Evolutionary conservation across 2,888 invertebrate species (phyloP), one percentile per base, ranked within the genome.

Genomic region (Synanthedon andrenaeformis): DNA sequence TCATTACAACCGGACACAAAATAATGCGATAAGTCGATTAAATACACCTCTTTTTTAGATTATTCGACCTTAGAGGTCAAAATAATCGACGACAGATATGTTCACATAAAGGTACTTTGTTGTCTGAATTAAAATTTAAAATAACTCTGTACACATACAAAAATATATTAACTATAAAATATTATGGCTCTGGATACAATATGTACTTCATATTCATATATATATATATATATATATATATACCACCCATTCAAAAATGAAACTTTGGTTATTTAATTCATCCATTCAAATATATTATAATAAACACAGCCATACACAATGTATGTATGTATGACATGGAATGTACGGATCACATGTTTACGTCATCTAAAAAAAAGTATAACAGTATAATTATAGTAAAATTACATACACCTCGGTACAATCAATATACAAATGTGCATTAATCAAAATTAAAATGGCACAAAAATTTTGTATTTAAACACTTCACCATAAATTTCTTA

Each of bases 131-230:
- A 71, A 74, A 63, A 65, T 63, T 66, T 68, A 70, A 70, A 70
- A 63, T 69, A 71, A 75, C 66, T 79, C 77, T 82, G 74, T 81
- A 82, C 77, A 82, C 55, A 73, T 82, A 82, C 68, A 82, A 81
- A 83, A 82, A 82, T 82, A 83, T 72, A 69, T 79, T 75, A 77
- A 76, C 67, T 73, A 75, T 75, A 69, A 67, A 48, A 75, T 73
- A 77, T 77, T 77, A 81, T 79, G 72, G 74, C 72, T 69, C 69
- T 74, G 60, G 62, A 66, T 69, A 67, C 67, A 68, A 64, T 61
- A 59, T 58, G 61, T 60, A 57, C 56, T 59, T 55, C 42, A 53
- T 51, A 53, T 62, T 23, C 23, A 23, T 23, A 17, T n/a, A n/a
- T n/a, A n/a, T n/a, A n/a, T n/a, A n/a, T n/a, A 23, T 23, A 23